phyloP scores from a whole-genome alignment of 2,797 vertebrate genomes.

The Zalophus californianus region DNA sequence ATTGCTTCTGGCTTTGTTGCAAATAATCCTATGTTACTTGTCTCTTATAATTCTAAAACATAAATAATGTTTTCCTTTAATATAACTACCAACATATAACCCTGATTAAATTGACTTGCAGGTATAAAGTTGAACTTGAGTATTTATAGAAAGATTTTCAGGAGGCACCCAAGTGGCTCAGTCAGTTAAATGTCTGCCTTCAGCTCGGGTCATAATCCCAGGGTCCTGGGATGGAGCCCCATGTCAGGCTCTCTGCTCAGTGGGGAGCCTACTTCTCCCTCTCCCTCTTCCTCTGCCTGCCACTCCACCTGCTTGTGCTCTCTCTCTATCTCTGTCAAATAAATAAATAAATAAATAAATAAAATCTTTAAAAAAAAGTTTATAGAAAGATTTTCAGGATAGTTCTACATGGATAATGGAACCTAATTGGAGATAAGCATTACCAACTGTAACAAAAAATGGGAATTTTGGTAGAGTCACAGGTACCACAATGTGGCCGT shows the following conservation, averaged over 20 bases:
- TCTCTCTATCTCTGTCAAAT: no score
- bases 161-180: background rate
- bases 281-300: no score
- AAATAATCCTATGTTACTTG: slow-evolving; percentile 58
- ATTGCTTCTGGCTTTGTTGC: slow-evolving; percentile 48
- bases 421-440: slow-evolving; percentile 58
- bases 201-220: no score
- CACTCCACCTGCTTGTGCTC: no score
- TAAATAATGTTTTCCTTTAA: slow-evolving; percentile 72
- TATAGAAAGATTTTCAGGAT: slow-evolving; percentile 63
- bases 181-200: no score
- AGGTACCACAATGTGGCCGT: background rate
- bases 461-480: slow-evolving; percentile 35
- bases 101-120: slow-evolving; percentile 64
- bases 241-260: no score
- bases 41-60: slow-evolving; percentile 67
- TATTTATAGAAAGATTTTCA: slow-evolving; percentile 70
- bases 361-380: background rate
- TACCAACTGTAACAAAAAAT: slow-evolving; percentile 66
- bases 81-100: slow-evolving; percentile 66
- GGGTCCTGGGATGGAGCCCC: no score
- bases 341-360: no score
- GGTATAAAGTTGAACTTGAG: slow-evolving; percentile 60
- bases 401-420: slow-evolving; percentile 57
- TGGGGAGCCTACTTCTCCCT: no score